Percentiles rank a stretch among this genome's conserved stretches.
phyloP scores from a whole-genome alignment of 2,797 vertebrate genomes.

The Petrocephalus sullivani region DNA sequence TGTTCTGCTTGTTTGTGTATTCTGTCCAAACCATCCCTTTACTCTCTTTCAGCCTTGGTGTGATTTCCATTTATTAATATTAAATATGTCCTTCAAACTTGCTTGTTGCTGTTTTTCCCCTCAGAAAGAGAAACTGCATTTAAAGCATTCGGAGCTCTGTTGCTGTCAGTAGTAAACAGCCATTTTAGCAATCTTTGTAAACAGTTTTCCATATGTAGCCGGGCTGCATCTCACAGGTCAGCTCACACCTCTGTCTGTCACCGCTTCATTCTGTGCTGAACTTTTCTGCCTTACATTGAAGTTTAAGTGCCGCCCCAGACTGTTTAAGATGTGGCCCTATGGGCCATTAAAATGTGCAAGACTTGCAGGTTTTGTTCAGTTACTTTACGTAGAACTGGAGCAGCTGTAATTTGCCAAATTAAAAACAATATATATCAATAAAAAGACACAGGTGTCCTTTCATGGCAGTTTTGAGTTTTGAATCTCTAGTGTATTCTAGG shows the following conservation, averaged over 20 bases:
- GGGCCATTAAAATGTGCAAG: neutral
- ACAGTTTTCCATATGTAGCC: neutral
- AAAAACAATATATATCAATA: neutral
- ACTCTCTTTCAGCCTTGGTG: neutral
- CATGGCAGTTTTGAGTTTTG: no score
- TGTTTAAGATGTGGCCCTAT: neutral
- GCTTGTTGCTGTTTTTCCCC: neutral
- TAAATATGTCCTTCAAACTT: neutral
- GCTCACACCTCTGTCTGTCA: neutral
- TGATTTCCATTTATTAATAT: conserved; percentile 12
- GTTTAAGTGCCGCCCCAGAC: neutral
- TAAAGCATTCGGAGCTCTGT: neutral
- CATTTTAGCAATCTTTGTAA: neutral
- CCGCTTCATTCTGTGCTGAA: neutral
- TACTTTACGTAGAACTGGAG: neutral
- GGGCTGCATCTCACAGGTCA: neutral
- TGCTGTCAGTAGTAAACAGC: neutral
- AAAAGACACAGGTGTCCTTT: neutral
- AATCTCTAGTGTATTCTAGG: no score
- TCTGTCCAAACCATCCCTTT: neutral
- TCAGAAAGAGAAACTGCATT: neutral
- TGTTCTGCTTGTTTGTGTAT: neutral
- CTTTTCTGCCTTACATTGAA: neutral
- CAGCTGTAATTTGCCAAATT: neutral
- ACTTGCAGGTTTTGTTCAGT: neutral